Conservation (phyloP, 2,113 vertebrate species). For the Triplophysa dalaica region DNA sequence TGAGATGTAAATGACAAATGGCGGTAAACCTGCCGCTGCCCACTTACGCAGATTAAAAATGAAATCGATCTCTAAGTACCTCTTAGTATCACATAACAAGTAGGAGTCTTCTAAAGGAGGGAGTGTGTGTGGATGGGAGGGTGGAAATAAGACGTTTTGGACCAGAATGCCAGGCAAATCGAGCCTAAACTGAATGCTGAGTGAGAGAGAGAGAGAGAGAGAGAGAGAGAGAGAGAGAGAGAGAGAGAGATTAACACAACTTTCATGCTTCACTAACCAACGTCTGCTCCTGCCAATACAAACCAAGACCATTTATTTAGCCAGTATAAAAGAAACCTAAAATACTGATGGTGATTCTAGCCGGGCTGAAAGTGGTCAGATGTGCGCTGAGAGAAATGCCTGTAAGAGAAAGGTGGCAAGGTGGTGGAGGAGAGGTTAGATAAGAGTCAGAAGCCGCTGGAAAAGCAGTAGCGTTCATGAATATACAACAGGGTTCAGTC, state of each 20-base stretch:
- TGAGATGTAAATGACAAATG: constrained; percentile 65
- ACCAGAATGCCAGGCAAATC: constrained; percentile 56
- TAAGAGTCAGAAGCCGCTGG: constrained; percentile 20
- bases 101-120: constrained; percentile 49
- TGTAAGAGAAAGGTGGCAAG: background rate
- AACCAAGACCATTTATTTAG: constrained; percentile 36
- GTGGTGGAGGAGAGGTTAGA: background rate
- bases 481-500: constrained; percentile 31
- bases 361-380: background rate
- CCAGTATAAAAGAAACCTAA: constrained; percentile 21
- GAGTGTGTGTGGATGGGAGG: constrained; percentile 3
- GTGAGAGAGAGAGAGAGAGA: constrained; percentile 42
- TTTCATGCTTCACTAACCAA: constrained; percentile 27
- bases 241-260: constrained; percentile 21
- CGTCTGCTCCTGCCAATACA: constrained; percentile 19
- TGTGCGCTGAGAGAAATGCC: background rate
- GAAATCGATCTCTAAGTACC: constrained; percentile 75
- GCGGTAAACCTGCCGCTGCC: constrained; percentile 58
- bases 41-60: constrained; percentile 77
- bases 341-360: background rate
- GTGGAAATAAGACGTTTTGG: constrained; percentile 57
- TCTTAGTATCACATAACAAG: constrained; percentile 69
- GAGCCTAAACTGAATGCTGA: constrained; percentile 58
- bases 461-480: constrained; percentile 28
- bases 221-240: constrained; percentile 37